phyloP scores from a whole-genome alignment of 2,888 invertebrate genomes.

The Iselma pallidipennis region DNA sequence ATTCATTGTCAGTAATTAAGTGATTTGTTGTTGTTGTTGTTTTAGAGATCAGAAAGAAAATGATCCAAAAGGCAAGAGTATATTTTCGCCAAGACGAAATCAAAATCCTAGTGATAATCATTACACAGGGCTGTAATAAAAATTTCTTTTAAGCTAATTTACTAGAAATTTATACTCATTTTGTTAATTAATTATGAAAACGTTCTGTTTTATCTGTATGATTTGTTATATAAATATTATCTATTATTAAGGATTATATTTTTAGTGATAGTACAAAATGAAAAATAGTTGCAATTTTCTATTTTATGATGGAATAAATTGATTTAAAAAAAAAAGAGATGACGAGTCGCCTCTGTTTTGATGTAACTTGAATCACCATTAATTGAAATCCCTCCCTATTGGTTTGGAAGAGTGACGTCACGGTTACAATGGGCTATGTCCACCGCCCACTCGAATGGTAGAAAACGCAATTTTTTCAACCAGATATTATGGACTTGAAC shows the following conservation, averaged over 20 bases:
- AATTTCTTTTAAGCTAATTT: conserved; percentile 8
- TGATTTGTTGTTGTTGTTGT: conserved; percentile 15
- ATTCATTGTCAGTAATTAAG: conserved; percentile 9
- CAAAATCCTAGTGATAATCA: conserved; percentile 45
- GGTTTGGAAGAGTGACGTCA: too few species aligned
- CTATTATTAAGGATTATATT: not conserved
- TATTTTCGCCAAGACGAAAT: conserved; percentile 42
- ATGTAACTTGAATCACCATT: too few species aligned
- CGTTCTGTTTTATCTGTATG: not conserved
- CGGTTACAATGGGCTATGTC: too few species aligned
- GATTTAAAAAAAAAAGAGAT: too few species aligned
- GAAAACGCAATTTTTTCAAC: too few species aligned
- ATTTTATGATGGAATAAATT: not conserved
- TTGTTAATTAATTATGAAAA: not conserved
- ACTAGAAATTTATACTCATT: not conserved
- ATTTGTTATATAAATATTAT: not conserved
- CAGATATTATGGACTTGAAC: too few species aligned
- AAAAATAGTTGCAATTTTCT: not conserved
- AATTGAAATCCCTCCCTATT: too few species aligned
- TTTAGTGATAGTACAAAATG: not conserved
- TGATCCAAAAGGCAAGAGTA: conserved; percentile 39
- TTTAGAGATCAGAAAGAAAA: conserved; percentile 50
- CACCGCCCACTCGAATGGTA: too few species aligned
- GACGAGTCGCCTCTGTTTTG: not conserved
- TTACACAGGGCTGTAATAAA: conserved; percentile 52